These are phyloP conservation scores for Bacillus rossius DNA, from an alignment of 1,140 invertebrate genomes.

Conservation along the genomic window DNA sequence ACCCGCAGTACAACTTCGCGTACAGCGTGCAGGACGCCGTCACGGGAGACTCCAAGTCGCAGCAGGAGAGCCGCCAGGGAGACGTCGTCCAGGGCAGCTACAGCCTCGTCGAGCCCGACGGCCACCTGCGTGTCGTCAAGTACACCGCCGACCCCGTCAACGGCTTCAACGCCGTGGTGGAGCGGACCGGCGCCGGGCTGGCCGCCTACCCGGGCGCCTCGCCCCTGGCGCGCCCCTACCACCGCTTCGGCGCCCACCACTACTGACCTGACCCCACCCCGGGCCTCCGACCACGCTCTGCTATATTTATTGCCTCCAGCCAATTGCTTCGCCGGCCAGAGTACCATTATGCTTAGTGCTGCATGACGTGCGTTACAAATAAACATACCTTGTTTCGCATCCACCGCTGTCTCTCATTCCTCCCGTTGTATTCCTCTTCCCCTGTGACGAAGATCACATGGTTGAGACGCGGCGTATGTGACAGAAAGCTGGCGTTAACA, in stretches of 20 bases:
- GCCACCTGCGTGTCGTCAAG: slow-evolving; percentile 7
- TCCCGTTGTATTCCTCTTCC: too few relatives aligned
- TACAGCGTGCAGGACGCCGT: slow-evolving; percentile 21
- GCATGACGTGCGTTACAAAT: too few relatives aligned
- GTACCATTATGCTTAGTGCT: too few relatives aligned
- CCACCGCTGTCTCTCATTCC: too few relatives aligned
- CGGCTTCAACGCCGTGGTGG: slow-evolving; percentile 26
- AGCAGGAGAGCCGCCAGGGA: slow-evolving; percentile 2
- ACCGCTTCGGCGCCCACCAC: slow-evolving; percentile 23
- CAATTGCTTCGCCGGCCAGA: too few relatives aligned
- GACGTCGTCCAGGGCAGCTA: slow-evolving; percentile 5
- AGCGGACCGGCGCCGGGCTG: slow-evolving; percentile 24
- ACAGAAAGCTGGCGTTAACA: too few relatives aligned
- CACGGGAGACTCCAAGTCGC: slow-evolving; percentile 16
- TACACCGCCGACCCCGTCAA: slow-evolving; percentile 20
- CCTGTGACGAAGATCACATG: too few relatives aligned
- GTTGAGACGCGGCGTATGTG: too few relatives aligned
- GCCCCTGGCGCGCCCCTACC: slow-evolving; percentile 13
- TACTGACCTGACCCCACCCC: slow-evolving; percentile 18
- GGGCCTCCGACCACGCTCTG: slow-evolving; percentile 21
- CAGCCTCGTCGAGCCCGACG: slow-evolving; percentile 38
- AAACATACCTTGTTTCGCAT: too few relatives aligned
- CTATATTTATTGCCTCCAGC: slow-evolving; percentile 1
- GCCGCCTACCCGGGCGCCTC: background rate
- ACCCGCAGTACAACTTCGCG: slow-evolving; percentile 29